phyloP scores from a whole-genome alignment of 2,888 invertebrate genomes.

The Eugnorisma glareosa region DNA sequence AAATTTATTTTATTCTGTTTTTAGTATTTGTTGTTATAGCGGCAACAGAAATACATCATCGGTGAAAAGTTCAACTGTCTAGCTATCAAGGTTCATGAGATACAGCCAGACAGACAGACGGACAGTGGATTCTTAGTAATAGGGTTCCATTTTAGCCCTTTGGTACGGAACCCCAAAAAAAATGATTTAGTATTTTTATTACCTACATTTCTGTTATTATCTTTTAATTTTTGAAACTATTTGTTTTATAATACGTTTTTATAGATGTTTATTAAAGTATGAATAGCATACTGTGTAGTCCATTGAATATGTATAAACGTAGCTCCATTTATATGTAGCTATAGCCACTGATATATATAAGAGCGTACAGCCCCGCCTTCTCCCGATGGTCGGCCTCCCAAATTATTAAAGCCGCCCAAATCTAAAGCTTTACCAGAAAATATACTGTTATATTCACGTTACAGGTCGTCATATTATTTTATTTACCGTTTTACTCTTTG shows the following conservation, averaged over 20 bases:
- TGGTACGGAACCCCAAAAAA: no score
- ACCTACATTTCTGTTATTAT: background rate
- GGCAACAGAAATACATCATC: no score
- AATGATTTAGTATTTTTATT: background rate
- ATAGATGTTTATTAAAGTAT: background rate
- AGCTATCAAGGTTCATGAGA: no score
- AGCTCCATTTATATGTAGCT: background rate
- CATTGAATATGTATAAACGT: background rate
- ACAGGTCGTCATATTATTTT: background rate
- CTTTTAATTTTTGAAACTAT: background rate
- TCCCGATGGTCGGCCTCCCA: conserved; percentile 57
- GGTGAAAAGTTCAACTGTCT: no score
- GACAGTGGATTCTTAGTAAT: no score
- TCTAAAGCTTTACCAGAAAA: conserved; percentile 19
- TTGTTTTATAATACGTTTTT: no score
- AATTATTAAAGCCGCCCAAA: conserved; percentile 69
- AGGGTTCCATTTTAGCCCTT: no score
- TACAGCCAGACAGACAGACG: no score
- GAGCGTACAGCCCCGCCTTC: conserved; percentile 44
- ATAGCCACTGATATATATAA: conserved; percentile 25
- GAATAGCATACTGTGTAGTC: background rate
- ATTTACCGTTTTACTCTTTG: background rate
- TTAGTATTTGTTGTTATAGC: no score
- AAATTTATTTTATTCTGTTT: no score
- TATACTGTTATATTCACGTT: conserved; percentile 18